Base-by-base conservation (phyloP, 2,888 invertebrate species). In the Chrysodeixis includens region DNA sequence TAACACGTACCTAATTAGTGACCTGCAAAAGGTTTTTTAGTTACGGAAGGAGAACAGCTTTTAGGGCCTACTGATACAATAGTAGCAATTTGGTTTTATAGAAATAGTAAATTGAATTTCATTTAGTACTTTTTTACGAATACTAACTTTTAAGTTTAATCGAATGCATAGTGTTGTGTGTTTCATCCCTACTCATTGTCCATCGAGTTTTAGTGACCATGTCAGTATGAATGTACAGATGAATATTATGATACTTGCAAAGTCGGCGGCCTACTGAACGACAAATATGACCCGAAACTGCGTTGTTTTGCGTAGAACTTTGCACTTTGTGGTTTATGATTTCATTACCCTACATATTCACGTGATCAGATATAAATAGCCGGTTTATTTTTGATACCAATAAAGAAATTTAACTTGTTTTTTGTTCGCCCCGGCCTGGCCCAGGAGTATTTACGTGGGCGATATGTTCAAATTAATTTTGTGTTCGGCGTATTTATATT, bases 401-500 rank as follows among this genome's bases (percentile, higher is more conserved):
- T 85, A 87, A 88, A 88, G 83, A 84, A 85, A 86, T 81, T 10
- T 81, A 81, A 71, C 79, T 81, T 88, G 85, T 87, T 87, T 90
- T 89, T 88, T 88, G 83, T 81, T 78, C 83, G 78, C 78, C 74
- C 67, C 81, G 65, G 63, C 67, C 18, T 35, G 56, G 76, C 66
- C 67, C 61, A 68, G 18, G 72, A 77, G 75, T 69, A 73, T 72
- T 77, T 62, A 81, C 83, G 88, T 90, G 88, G 91, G 91, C 84
- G 89, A 66, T 64, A 73, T 68, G 67, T 70, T 83, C 89, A 76
- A 79, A 81, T 90, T 88, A 89, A 89, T 90, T 86, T 87, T 70
- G 79, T 82, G 81, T 83, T 82, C 79, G 78, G 82, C 82, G 82
- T 91, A 89, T 90, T 88, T 89, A 88, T 90, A 87, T 85, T 85